Evolutionary conservation across 2,797 vertebrate species (phyloP).

Genomic region (Phrynocephalus guinanensis): DNA sequence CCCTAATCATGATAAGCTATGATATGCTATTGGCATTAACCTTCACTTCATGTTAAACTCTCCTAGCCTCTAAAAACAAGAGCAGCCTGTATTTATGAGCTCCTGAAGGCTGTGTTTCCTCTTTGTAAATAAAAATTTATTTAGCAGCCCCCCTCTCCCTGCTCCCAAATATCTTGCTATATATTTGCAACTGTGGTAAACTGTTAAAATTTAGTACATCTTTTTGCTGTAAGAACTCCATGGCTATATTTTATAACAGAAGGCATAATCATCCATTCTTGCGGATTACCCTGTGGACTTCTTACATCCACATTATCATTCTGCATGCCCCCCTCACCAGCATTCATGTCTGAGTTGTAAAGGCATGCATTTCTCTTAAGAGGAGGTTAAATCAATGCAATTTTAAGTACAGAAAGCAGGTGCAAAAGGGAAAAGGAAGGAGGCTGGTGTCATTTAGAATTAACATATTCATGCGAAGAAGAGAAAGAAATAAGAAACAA

Average conservation of each 20-base stretch:
- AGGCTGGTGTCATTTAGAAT: conserved; percentile 40
- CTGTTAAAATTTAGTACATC: conserved; percentile 68
- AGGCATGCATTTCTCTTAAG: conserved; percentile 56
- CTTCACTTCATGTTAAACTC: conserved; percentile 54
- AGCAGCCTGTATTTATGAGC: conserved; percentile 53
- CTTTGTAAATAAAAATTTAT: conserved; percentile 66
- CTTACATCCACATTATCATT: conserved; percentile 47
- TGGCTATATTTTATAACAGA: conserved; percentile 68
- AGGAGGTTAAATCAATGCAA: conserved; percentile 64
- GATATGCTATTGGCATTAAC: conserved; percentile 48
- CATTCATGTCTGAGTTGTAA: conserved; percentile 56
- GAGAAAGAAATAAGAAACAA: conserved; percentile 10
- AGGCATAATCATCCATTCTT: conserved; percentile 67
- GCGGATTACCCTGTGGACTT: conserved; percentile 63
- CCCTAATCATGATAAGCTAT: conserved; percentile 56
- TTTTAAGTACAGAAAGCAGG: conserved; percentile 50
- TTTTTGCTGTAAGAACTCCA: conserved; percentile 66
- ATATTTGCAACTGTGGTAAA: conserved; percentile 47
- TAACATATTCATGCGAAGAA: conserved; percentile 30
- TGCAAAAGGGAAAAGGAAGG: neutral
- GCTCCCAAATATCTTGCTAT: conserved; percentile 59
- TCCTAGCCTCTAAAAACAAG: conserved; percentile 41
- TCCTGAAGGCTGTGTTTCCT: conserved; percentile 54
- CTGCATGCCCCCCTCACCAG: conserved; percentile 48
- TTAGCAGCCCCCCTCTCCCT: conserved; percentile 18